Conservation (phyloP, 2,797 vertebrate species). For the Spondyliosoma cantharus region DNA sequence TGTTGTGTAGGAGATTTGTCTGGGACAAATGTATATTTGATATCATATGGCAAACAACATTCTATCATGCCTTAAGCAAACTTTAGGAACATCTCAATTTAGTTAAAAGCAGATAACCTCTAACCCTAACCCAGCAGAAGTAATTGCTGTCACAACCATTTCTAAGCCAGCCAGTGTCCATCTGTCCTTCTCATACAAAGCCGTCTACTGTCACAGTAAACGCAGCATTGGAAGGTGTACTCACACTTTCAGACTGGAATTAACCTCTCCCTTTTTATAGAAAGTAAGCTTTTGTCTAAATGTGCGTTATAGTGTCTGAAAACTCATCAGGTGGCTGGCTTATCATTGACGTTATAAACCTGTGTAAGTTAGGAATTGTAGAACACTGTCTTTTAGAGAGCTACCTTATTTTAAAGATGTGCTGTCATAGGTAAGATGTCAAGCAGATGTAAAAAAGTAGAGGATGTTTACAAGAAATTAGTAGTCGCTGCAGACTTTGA, state of each 20-base stretch:
- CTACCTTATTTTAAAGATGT: not conserved
- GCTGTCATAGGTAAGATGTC: not conserved
- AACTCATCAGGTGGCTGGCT: not conserved
- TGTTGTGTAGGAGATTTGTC: too few relatives aligned
- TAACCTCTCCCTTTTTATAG: not conserved
- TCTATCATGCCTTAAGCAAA: not conserved
- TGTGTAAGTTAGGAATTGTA: not conserved
- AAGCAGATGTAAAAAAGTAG: not conserved
- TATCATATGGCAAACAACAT: not conserved
- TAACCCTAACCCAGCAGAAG: too few relatives aligned
- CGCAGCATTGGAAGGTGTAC: not conserved
- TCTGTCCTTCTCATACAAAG: not conserved
- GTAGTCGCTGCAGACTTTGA: not conserved
- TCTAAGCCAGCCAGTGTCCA: not conserved
- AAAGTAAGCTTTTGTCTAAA: not conserved
- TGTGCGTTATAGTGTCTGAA: not conserved
- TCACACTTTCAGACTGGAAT: not conserved
- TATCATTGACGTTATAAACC: not conserved
- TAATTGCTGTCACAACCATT: too few relatives aligned
- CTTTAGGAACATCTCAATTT: not conserved
- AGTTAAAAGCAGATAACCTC: not conserved
- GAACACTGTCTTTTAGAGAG: not conserved
- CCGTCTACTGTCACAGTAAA: not conserved
- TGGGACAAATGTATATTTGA: too few relatives aligned
- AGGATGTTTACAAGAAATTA: not conserved